These are phyloP conservation scores for Neotragus pygmaeus DNA, from an alignment of 2,113 vertebrate genomes.

Conservation along the genomic window DNA sequence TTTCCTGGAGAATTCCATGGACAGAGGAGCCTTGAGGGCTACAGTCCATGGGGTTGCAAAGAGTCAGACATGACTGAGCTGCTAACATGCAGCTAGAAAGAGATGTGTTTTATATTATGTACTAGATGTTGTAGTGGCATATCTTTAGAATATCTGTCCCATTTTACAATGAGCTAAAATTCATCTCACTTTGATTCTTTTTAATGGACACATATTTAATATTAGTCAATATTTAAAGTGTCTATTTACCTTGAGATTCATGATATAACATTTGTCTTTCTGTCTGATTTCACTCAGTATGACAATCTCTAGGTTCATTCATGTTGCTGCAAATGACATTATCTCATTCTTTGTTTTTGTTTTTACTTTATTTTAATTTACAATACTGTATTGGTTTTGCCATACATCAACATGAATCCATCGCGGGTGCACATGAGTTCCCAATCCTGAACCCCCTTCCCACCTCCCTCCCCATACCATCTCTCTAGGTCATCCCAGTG, in stretches of 20 bases:
- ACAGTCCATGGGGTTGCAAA: neutral
- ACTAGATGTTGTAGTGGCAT: neutral
- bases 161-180: neutral
- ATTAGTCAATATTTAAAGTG: neutral
- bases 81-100: neutral
- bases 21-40: neutral
- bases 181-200: neutral
- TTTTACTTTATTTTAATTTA: no score
- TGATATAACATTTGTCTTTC: neutral
- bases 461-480: no score
- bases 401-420: no score
- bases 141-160: neutral
- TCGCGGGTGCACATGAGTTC: no score
- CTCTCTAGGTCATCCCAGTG: no score
- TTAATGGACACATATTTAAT: neutral
- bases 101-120: neutral
- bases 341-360: neutral
- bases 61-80: neutral
- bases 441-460: no score
- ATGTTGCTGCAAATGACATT: neutral
- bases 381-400: no score
- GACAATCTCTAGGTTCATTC: neutral
- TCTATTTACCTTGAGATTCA: neutral
- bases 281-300: neutral
- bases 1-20: neutral